Evolutionary conservation across 2,113 vertebrate genomes (phyloP), one percentile per base, ranked within the genome.

Genomic region (Cochlearius cochlearius): DNA sequence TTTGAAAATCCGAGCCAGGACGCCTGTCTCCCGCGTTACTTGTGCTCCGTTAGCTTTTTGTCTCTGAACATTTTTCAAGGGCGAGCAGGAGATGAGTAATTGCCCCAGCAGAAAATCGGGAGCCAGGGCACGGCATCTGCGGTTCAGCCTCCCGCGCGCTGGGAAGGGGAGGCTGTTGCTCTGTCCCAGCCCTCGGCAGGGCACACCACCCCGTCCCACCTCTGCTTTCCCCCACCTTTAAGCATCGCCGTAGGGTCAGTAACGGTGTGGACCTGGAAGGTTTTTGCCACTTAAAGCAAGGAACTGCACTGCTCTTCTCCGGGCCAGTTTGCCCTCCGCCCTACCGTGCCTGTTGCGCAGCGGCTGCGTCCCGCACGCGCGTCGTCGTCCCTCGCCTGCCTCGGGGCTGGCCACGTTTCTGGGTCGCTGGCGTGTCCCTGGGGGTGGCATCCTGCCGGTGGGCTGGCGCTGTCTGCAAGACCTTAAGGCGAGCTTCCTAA

Each of bases 321-420:
- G 78, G 38, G 62, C 30, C 9, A 0, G 13, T 12, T 52, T 68
- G 38, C 53, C 53, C 27, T 22, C 62, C 58, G 36, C 13, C 29
- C 36, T 36, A 5, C 4, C 0, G 32, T 73, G 53, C 49, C 47
- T 0, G 4, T n/a, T 18, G 20, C 5, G 0, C 19, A 20, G 67
- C 0, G 2, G 7, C 64, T 36, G 30, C 0, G 0, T 62, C 47
- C 60, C 64, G 39, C 0, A 19, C 27, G 1, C 0, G 0, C 47
- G 41, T 13, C 21, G 16, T 53, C 77, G 50, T 25, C 45, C 36
- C 60, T 38, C 19, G 7, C 13, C 58, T 30, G 38, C 63, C 53
- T 52, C 0, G 0, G 58, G 47, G 63, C 62, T 90, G 67, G 21
- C 49, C 8, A 1, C 0, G 1, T 43, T 82, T 17, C 59, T 23